Conservation (phyloP, 2,888 invertebrate genomes). For the Agriopis leucophaearia region DNA sequence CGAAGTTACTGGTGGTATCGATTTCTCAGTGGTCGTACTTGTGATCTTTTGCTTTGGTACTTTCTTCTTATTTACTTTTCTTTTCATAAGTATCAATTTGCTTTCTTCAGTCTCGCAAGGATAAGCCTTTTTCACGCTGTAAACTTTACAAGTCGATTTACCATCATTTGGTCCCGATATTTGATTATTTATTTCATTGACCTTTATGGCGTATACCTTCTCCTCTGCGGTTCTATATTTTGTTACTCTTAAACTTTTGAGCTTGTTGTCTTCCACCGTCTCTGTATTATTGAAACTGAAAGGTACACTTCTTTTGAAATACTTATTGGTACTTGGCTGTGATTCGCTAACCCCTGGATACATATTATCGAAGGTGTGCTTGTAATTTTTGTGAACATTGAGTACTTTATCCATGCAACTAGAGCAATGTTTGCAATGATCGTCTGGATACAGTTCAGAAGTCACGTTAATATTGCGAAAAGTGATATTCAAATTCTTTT, state of each 20-base stretch:
- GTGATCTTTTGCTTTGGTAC: constrained; percentile 49
- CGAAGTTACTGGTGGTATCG: constrained; percentile 40
- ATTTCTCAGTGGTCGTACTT: constrained; percentile 13
- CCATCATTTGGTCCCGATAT: constrained; percentile 41
- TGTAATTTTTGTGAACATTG: constrained; percentile 53
- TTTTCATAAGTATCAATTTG: constrained; percentile 56
- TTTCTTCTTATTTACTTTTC: constrained; percentile 59
- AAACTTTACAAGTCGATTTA: constrained; percentile 61
- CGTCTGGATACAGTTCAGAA: constrained; percentile 55
- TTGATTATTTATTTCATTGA: constrained; percentile 58
- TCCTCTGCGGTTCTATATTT: constrained; percentile 63
- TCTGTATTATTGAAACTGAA: constrained; percentile 34
- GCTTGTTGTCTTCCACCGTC: constrained; percentile 49
- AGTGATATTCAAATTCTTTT: constrained; percentile 48
- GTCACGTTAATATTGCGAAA: constrained; percentile 46
- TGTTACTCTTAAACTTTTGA: constrained; percentile 59
- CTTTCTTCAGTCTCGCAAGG: constrained; percentile 65
- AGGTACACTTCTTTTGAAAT: constrained; percentile 27
- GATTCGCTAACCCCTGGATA: constrained; percentile 48
- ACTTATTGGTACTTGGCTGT: constrained; percentile 42
- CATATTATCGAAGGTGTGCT: constrained; percentile 35
- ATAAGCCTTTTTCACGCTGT: constrained; percentile 64
- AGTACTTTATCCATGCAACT: constrained; percentile 67
- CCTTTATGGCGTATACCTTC: constrained; percentile 67
- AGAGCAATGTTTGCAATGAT: constrained; percentile 59